phyloP scores from a whole-genome alignment of 2,888 invertebrate genomes.

The Trimorus sp. region DNA sequence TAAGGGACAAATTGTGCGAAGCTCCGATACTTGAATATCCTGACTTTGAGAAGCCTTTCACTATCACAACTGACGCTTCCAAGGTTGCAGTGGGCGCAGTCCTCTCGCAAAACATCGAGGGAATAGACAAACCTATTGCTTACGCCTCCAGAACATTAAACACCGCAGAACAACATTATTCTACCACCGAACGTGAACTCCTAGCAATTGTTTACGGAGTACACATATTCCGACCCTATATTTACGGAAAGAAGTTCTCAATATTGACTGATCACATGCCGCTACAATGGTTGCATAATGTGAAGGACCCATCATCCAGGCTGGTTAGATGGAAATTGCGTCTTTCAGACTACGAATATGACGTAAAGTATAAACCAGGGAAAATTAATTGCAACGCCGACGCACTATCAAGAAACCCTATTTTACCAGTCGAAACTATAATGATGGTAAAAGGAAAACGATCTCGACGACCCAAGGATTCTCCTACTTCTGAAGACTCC shows the following conservation, averaged over 20 bases:
- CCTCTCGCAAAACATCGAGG: not conserved
- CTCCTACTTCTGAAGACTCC: too few relatives aligned
- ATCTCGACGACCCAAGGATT: too few relatives aligned
- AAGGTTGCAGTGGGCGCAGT: too few relatives aligned
- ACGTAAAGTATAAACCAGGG: constrained; percentile 7
- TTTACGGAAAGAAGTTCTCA: not conserved
- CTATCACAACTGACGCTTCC: not conserved
- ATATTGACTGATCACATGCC: constrained; percentile 9
- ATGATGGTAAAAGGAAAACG: too few relatives aligned
- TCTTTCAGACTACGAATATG: constrained; percentile 3
- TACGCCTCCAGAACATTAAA: not conserved
- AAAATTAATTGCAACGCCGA: not conserved
- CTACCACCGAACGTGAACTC: constrained; percentile 8
- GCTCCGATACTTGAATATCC: constrained; percentile 1
- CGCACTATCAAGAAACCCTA: not conserved
- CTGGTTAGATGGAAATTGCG: not conserved
- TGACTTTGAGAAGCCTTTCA: not conserved
- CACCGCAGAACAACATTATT: constrained; percentile 10
- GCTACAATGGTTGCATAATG: not conserved
- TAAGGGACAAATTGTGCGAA: not conserved
- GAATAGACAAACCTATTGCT: not conserved
- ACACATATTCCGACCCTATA: constrained; percentile 23
- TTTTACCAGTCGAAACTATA: not conserved
- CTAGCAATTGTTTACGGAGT: constrained; percentile 2
- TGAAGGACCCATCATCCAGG: not conserved